A percentile compares a stretch with the other conserved stretches of the same genome.
Evolutionary conservation across 1,140 invertebrate genomes (phyloP).

Genomic region (Achroia grisella): DNA sequence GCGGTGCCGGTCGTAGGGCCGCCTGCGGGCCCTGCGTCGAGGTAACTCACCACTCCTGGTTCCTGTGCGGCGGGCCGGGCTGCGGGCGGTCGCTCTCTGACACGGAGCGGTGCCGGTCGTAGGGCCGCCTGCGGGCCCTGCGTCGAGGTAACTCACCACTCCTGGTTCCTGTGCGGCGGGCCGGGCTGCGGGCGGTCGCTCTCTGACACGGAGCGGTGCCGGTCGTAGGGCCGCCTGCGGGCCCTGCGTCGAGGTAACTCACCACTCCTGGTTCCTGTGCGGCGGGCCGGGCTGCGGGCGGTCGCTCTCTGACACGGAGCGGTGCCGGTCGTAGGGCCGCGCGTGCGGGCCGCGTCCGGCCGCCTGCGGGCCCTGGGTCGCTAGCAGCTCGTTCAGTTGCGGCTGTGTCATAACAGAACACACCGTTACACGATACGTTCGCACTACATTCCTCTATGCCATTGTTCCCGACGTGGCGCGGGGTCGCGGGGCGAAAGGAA

Average conservation of each 20-base stretch:
- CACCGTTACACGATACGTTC: not conserved
- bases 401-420: too few relatives aligned
- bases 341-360: slow-evolving; percentile 51
- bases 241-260: too few relatives aligned
- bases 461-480: too few relatives aligned
- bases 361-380: slow-evolving; percentile 23
- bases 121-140: too few relatives aligned
- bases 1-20: too few relatives aligned
- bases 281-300: slow-evolving; percentile 42
- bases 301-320: slow-evolving; percentile 31
- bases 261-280: slow-evolving; percentile 40
- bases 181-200: slow-evolving; percentile 42
- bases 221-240: too few relatives aligned
- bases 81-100: slow-evolving; percentile 49
- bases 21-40: too few relatives aligned
- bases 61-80: too few relatives aligned
- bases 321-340: too few relatives aligned
- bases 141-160: not conserved
- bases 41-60: too few relatives aligned
- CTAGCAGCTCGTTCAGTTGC: slow-evolving; percentile 57
- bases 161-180: slow-evolving; percentile 52
- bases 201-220: slow-evolving; percentile 20
- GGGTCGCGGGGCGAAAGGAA: too few relatives aligned
- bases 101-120: too few relatives aligned
- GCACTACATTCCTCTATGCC: not conserved